A percentile compares a stretch with the other conserved stretches of the same genome.
phyloP scores from a whole-genome alignment of 1,140 invertebrate species.

The Caerostris darwini region DNA sequence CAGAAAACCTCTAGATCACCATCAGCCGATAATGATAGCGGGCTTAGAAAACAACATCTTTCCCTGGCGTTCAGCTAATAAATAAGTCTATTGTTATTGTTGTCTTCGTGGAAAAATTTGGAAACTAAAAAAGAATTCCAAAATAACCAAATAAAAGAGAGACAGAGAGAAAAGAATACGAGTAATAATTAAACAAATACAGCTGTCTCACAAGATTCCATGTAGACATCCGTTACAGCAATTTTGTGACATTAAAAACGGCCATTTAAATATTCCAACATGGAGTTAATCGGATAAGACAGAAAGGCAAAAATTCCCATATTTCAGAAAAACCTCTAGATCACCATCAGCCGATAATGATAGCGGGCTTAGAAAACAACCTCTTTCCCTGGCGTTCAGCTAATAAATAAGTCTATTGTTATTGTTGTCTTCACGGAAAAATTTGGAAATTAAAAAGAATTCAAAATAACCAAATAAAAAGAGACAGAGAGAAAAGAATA shows the following conservation, averaged over 20 bases:
- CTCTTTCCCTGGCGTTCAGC: too few relatives aligned
- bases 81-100: constrained; percentile 7
- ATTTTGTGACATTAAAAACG: constrained; percentile 5
- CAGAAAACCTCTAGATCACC: too few relatives aligned
- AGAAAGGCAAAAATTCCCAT: constrained; percentile 3
- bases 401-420: too few relatives aligned
- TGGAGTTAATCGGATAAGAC: constrained; percentile 4
- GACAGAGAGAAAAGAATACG: not conserved
- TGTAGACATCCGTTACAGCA: not conserved
- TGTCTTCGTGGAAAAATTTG: not conserved
- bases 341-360: not conserved
- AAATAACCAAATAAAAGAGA: not conserved
- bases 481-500: too few relatives aligned
- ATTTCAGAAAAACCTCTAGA: not conserved
- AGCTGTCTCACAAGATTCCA: too few relatives aligned
- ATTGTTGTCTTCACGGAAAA: not conserved
- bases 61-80: not conserved
- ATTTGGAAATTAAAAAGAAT: constrained; percentile 4
- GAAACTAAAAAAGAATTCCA: constrained; percentile 9
- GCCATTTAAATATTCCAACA: constrained; percentile 17
- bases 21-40: too few relatives aligned
- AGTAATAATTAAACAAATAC: too few relatives aligned
- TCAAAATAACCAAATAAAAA: constrained; percentile 13
- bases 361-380: not conserved
- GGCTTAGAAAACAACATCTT: too few relatives aligned